Evolutionary conservation across 1,140 invertebrate genomes (phyloP).

Genomic region (Aporrectodea caliginosa): DNA sequence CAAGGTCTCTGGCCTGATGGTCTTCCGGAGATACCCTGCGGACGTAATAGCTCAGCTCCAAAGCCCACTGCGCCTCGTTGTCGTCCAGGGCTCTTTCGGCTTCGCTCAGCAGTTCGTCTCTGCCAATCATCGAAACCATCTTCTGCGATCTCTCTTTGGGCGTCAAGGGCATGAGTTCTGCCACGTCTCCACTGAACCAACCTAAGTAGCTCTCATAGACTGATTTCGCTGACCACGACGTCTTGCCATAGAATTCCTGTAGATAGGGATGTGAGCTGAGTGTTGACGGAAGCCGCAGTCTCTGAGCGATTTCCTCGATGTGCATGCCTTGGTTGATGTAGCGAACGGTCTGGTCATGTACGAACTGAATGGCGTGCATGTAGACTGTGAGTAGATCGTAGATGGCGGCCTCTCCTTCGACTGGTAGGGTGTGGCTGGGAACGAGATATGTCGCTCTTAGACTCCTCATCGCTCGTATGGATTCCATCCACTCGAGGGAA

Average conservation of each 20-base stretch:
- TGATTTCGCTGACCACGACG: slow-evolving; percentile 43
- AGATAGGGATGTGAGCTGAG: slow-evolving; percentile 38
- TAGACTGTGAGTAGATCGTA: slow-evolving; percentile 37
- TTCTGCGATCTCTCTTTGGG: slow-evolving; percentile 35
- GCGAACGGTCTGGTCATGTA: slow-evolving; percentile 43
- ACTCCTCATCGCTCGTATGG: slow-evolving; percentile 40
- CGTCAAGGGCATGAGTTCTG: slow-evolving; percentile 41
- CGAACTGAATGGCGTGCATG: slow-evolving; percentile 43
- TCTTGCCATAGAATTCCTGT: slow-evolving; percentile 43
- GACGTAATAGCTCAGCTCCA: slow-evolving; percentile 39
- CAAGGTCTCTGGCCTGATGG: slow-evolving; percentile 37
- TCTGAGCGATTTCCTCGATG: slow-evolving; percentile 39
- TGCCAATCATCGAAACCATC: slow-evolving; percentile 40
- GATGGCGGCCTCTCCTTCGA: slow-evolving; percentile 37
- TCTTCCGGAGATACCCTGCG: slow-evolving; percentile 33
- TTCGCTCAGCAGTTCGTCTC: slow-evolving; percentile 29
- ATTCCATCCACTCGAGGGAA: slow-evolving; percentile 39
- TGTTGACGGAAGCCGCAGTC: slow-evolving; percentile 36
- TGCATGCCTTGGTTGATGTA: slow-evolving; percentile 39
- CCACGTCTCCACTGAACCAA: slow-evolving; percentile 45
- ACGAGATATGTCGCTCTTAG: slow-evolving; percentile 39
- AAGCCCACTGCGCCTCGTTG: slow-evolving; percentile 43
- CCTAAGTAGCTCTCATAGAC: slow-evolving; percentile 42
- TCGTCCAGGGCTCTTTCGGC: slow-evolving; percentile 38
- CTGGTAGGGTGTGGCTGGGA: slow-evolving; percentile 43